Evolutionary conservation across 2,888 invertebrate species (phyloP).

Genomic region (Drosophila mimetica): DNA sequence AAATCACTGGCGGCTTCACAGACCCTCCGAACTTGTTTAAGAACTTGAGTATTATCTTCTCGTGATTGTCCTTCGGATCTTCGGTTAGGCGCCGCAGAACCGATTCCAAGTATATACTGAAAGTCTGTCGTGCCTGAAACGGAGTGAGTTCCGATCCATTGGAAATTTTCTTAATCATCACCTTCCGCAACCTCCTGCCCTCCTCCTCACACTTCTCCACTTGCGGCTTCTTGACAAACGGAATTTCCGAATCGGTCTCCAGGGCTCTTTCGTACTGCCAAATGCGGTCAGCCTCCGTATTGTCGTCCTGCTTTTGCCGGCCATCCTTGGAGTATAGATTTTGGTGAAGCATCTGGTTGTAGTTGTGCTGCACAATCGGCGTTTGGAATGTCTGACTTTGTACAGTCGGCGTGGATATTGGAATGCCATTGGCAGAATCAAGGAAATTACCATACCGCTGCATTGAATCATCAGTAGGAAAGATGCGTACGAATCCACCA

Average conservation of each 20-base stretch:
- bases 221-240: conserved; percentile 81
- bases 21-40: conserved; percentile 89
- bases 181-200: conserved; percentile 79
- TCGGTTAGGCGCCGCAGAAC: conserved; percentile 88
- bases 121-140: conserved; percentile 89
- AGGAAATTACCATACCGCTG: conserved; percentile 91
- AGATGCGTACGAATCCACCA: conserved; percentile 95
- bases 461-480: conserved; percentile 95
- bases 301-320: conserved; percentile 62
- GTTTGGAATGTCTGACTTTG: conserved; percentile 86
- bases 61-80: conserved; percentile 83
- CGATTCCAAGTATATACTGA: conserved; percentile 90
- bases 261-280: conserved; percentile 85
- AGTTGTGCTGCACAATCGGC: conserved; percentile 88
- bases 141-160: conserved; percentile 88
- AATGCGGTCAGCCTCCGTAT: conserved; percentile 84
- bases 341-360: conserved; percentile 90
- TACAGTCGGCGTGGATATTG: conserved; percentile 87
- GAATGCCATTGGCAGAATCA: conserved; percentile 90
- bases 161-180: conserved; percentile 86
- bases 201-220: conserved; percentile 83
- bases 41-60: conserved; percentile 90
- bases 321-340: conserved; percentile 88
- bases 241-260: conserved; percentile 73
- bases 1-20: conserved; percentile 88